Evolutionary conservation across 1,140 invertebrate genomes (phyloP), one percentile per base, ranked within the genome.

Genomic region (Diuraphis noxia): DNA sequence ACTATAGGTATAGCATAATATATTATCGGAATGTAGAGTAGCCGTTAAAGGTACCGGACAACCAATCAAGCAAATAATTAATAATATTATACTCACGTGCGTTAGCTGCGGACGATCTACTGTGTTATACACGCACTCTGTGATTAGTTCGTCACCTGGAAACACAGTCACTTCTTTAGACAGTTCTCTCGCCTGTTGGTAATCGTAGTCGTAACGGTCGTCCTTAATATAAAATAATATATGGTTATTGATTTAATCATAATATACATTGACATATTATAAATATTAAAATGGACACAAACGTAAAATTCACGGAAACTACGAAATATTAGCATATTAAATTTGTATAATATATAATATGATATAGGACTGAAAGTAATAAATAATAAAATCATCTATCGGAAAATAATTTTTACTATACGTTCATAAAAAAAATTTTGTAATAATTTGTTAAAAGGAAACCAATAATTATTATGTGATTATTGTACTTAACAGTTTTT

Each of bases 131-230:
- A 96, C 95, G 93, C 97, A 98, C 93, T 98, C 97, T 0, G 96
- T 96, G 1, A 98, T 95, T 52, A 98, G 94, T 91, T 96, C 96
- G 93, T 98, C 97, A 17, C 97, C 97, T 19, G 96, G 97, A 84
- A 96, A 93, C 21, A 98, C 95, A 25, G 95, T 95, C 4, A 96
- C 95, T 92, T 97, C 96, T 43, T 96, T 95, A 1, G 95, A 95
- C 25, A 98, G 94, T 2, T 95, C 95, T 72, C 97, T 94, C 6
- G 96, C 95, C 93, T 98, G 96, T 93, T 98, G 97, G 92, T 97
- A 97, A 92, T 96, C 96, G 43, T 96, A 97, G 93, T 98, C 97
- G 93, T 97, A 98, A 87, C 96, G 95, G 92, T 97, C 95, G 93
- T 98, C 97, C 94, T 97, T 94, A 17, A 40, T 23, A 85, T 34